A percentile compares a stretch with the other conserved stretches of the same genome.
Evolutionary conservation across 2,113 vertebrate genomes (phyloP).

Genomic region (Siniperca knerii): DNA sequence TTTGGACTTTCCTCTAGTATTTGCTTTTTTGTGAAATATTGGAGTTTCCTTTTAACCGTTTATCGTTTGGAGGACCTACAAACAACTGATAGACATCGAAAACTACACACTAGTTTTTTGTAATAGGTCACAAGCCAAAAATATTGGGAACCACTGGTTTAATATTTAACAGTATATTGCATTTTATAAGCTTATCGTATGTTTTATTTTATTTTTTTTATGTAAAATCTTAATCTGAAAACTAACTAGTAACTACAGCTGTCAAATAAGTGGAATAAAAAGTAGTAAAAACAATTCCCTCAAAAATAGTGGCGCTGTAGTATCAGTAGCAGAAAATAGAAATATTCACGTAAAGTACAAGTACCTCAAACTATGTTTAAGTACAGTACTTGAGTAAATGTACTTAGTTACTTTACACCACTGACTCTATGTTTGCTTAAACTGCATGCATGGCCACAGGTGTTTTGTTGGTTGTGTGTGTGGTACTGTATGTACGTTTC

Average conservation of each 20-base stretch:
- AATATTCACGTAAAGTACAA: neutral
- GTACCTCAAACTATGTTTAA: neutral
- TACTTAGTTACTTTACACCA: no score
- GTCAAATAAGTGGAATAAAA: neutral
- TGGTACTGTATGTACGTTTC: no score
- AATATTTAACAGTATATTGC: neutral
- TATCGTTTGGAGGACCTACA: neutral
- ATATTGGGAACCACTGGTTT: neutral
- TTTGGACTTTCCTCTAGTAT: neutral
- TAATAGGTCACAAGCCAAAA: neutral
- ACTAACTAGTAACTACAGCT: neutral
- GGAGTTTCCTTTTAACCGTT: neutral
- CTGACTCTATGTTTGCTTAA: neutral
- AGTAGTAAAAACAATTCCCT: neutral
- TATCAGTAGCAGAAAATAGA: neutral
- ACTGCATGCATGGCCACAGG: constrained; percentile 10
- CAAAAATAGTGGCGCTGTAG: neutral
- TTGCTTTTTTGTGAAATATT: neutral
- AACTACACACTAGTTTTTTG: neutral
- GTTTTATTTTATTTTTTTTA: no score
- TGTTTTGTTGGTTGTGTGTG: neutral
- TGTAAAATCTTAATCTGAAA: neutral
- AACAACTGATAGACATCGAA: neutral
- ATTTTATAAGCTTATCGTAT: neutral
- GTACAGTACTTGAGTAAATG: neutral